Base-by-base conservation (phyloP, 2,888 invertebrate genomes). In the Oegoconia quadripuncta region DNA sequence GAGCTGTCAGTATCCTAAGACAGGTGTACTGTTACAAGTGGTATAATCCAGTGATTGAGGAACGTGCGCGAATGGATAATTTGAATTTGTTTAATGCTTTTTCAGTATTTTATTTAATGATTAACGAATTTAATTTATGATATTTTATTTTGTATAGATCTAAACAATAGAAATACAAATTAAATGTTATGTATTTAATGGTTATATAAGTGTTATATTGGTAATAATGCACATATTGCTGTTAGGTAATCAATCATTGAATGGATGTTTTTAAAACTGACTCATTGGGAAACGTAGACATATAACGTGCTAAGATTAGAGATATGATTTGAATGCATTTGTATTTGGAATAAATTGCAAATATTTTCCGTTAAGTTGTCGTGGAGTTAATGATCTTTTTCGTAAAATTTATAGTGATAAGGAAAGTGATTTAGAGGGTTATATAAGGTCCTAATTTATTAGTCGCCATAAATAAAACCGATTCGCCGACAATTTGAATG, bases 31-130 rank as follows among this genome's bases (percentile, higher is more conserved):
- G 11, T 23, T 23, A 23, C 7, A 33, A 34, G 39, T 42, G 29
- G 37, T 31, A 33, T 13, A 26, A 18, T 41, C 27, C 13, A 25
- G 36, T 20, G 16, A 32, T 36, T 37, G 25, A 29, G 25, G 37
- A 39, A 42, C 30, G 27, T n/a, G 25, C 38, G 29, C 11, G 32
- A 35, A 18, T 33, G 22, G 4, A 20, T 25, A 41, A 35, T 27
- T 45, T 41, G 15, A 30, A 33, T 39, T 43, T 26, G 46, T 41
- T 46, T 48, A 44, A 53, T 52, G 67, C 62, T 67, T 61, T 36
- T 59, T 59, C 55, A 64, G 63, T 66, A 68, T 69, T 70, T 63
- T 56, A 56, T 57, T 54, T 17, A 17, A 12, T 38, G 42, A 50
- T 48, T 48, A 51, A 54, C 46, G 50, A 48, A 56, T 52, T 52